Base-by-base conservation (phyloP, 2,888 invertebrate species). In the Pristionchus japonicus region DNA sequence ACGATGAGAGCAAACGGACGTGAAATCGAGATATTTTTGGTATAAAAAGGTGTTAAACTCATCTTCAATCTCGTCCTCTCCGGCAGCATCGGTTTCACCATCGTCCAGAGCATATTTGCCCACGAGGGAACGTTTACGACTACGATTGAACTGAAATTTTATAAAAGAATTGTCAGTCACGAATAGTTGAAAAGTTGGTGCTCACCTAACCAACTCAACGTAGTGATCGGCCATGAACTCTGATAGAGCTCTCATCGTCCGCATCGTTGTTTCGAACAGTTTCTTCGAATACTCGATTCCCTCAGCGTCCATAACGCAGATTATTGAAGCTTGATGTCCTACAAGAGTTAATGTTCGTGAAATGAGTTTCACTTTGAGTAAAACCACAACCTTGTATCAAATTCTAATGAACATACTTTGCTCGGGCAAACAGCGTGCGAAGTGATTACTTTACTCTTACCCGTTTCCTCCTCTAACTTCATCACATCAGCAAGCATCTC, bases 211-310 rank as follows among this genome's bases (percentile, higher is more conserved):
- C 89, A 93, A 90, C 87, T 93, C 92, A 0, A 93, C 93, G 87
- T 93, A 93, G 89, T 93, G 93, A 31, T 92, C 92, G 3, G 93
- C 92, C 93, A 93, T 93, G 88, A 93, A 93, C 85, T 93, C 93
- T 57, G 92, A 90, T 47, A 93, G 87, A 0, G 91, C 89, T 61
- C 91, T 88, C 90, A 93, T 90, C 1, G 92, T 89, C 27, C 93
- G 20, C 40, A 85, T 3, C n/a, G 61, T 34, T 2, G 31, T 31
- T 1, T 85, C 64, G n/a, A 64, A 13, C 40, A 85, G 43, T 40
- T 85, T 64, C 64, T 85, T 85, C 64, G 85, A 52, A 34, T 85
- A 64, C 20, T 64, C 67, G 3, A 85, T 27, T 0, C 85, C 85
- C 9, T 64, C 40, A 0, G 74, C 84, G 88, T 93, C 93, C 93